These are phyloP conservation scores for Neotoma lepida DNA, from an alignment of 2,113 vertebrate species.

Conservation along the genomic window DNA sequence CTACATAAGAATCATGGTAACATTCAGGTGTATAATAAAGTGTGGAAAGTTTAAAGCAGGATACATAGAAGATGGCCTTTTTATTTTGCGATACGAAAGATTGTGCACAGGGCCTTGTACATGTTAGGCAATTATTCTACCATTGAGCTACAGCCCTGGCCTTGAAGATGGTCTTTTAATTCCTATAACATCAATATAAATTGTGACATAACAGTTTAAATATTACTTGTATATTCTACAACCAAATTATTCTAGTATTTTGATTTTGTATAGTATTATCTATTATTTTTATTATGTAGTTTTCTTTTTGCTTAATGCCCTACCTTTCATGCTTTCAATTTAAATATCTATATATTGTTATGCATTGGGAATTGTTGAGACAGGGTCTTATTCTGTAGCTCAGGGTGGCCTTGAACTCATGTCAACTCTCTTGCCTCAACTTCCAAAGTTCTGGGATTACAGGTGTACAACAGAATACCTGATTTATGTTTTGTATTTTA, in stretches of 20 bases:
- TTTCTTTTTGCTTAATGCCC: constrained; percentile 18
- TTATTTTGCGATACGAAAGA: neutral
- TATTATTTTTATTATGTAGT: neutral
- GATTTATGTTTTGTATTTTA: neutral
- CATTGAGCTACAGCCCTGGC: neutral
- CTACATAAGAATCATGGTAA: constrained; percentile 1
- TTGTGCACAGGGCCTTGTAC: neutral
- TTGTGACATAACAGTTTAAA: constrained; percentile 16
- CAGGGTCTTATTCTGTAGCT: neutral
- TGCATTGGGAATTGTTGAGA: neutral
- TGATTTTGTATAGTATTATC: neutral
- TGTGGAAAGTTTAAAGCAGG: constrained; percentile 24
- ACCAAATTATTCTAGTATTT: neutral
- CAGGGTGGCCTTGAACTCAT: neutral
- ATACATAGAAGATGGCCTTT: neutral
- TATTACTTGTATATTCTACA: neutral
- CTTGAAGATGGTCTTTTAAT: neutral
- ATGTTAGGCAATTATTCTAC: neutral
- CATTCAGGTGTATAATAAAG: neutral
- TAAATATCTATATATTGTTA: neutral
- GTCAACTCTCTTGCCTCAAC: neutral
- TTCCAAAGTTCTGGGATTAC: neutral
- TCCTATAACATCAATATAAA: constrained; percentile 14
- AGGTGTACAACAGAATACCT: neutral
- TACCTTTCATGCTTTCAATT: neutral